Evolutionary conservation across 2,113 vertebrate species (phyloP).

Genomic region (Caloenas nicobarica): DNA sequence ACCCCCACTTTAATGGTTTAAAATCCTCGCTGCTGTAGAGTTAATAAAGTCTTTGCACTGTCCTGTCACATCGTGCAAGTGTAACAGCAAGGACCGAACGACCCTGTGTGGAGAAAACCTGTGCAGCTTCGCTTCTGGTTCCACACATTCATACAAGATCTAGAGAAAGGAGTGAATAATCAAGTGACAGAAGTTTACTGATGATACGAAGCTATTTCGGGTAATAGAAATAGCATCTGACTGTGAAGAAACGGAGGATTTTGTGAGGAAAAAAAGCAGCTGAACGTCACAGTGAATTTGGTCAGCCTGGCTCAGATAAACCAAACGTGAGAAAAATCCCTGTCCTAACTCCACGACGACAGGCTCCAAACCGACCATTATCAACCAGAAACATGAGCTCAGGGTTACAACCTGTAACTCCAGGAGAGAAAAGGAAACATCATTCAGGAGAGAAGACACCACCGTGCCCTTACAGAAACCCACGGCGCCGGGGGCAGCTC

Average conservation of each 20-base stretch:
- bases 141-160: background rate
- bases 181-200: background rate
- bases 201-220: background rate
- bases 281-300: background rate
- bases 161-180: background rate
- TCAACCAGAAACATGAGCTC: rapidly evolving
- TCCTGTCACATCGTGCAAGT: background rate
- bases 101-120: background rate
- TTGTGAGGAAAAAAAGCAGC: background rate
- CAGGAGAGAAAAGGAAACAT: background rate
- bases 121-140: background rate
- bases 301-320: background rate
- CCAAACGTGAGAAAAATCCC: background rate
- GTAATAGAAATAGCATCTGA: background rate
- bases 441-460: background rate
- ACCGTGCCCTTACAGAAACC: background rate
- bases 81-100: background rate
- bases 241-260: background rate
- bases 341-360: background rate
- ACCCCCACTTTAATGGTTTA: background rate
- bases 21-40: background rate
- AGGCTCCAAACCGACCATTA: background rate
- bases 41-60: background rate
- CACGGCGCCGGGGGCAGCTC: background rate
- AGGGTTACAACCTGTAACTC: rapidly evolving